These are phyloP conservation scores for Lepidurus packardi DNA, from an alignment of 1,140 invertebrate species.

Conservation along the genomic window DNA sequence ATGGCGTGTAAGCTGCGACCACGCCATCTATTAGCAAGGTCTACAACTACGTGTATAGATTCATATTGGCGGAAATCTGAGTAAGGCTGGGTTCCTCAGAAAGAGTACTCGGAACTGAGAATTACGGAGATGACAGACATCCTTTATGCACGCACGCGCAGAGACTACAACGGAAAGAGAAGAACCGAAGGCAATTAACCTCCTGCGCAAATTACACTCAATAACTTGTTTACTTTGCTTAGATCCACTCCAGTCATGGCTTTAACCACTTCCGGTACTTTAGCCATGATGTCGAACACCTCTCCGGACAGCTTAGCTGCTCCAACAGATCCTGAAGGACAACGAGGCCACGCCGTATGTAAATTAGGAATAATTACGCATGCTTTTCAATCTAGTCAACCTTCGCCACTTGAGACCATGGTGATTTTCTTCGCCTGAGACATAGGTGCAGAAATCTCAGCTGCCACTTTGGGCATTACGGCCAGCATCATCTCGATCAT, in stretches of 20 bases:
- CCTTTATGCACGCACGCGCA: neutral
- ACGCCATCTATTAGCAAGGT: too few relatives aligned
- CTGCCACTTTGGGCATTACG: slow-evolving; percentile 89
- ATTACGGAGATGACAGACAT: neutral
- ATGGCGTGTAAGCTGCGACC: too few relatives aligned
- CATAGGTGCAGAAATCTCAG: slow-evolving; percentile 89
- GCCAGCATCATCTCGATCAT: slow-evolving; percentile 97
- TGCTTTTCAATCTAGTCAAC: neutral
- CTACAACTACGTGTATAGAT: too few relatives aligned
- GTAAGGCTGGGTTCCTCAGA: neutral
- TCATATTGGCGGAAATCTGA: too few relatives aligned
- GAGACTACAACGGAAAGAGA: neutral
- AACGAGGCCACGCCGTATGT: neutral
- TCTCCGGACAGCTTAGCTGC: slow-evolving; percentile 89
- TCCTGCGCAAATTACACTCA: neutral
- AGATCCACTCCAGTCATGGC: slow-evolving; percentile 88
- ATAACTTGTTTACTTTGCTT: slow-evolving; percentile 53
- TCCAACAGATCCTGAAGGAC: slow-evolving; percentile 67
- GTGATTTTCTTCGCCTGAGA: slow-evolving; percentile 88
- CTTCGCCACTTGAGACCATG: slow-evolving; percentile 85
- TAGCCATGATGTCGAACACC: slow-evolving; percentile 83
- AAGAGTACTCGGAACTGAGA: neutral
- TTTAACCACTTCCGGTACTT: slow-evolving; percentile 83
- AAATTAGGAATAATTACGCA: too few relatives aligned
- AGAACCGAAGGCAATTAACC: neutral